Base-by-base conservation (phyloP, 2,113 vertebrate genomes). In the Megaceryle maxima region DNA sequence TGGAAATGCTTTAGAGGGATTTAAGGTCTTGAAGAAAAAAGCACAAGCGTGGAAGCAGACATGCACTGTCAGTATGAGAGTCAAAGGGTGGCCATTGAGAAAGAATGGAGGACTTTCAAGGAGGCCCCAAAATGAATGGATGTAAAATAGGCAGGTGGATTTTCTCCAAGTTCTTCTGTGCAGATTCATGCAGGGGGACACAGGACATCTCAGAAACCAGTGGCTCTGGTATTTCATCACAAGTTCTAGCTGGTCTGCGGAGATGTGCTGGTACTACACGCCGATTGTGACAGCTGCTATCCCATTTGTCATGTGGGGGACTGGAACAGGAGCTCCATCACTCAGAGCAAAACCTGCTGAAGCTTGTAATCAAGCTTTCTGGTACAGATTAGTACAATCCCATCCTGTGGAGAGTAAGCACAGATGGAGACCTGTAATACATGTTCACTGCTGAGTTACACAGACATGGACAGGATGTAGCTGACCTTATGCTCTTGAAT, bases 391-490 rank as follows among this genome's bases (percentile, higher is more conserved):
- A 96, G 64, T 74, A 67, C 64, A 88, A 60, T 33, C 82, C 35
- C 8, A 25, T 83, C 92, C 91, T 77, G 70, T 63, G 87, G 87
- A 93, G 84, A 77, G 10, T 29, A 53, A 76, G 73, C 83, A 81
- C 87, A 93, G 87, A 91, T 77, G 67, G 87, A 87, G 82, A 70
- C 51, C 67, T 96, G 75, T 91, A 93, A 70, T 96, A 93, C 91
- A 74, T 0, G 19, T 55, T 59, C 74, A 59, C 50, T 1, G 0
- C 53, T 69, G 84, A 94, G 82, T 64, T 93, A 74, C 66, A 63
- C 17, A 57, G 70, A 53, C 70, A 50, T 1, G 5, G 43, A 46
- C 50, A 90, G 16, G 67, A 86, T 35, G 22, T 9, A 69, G 31
- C 16, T 74, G 85, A 85, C 50, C 50, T 91, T 66, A 79, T 25